Conservation (phyloP, 1,140 invertebrate species). For the Neomicropteryx cornuta region DNA sequence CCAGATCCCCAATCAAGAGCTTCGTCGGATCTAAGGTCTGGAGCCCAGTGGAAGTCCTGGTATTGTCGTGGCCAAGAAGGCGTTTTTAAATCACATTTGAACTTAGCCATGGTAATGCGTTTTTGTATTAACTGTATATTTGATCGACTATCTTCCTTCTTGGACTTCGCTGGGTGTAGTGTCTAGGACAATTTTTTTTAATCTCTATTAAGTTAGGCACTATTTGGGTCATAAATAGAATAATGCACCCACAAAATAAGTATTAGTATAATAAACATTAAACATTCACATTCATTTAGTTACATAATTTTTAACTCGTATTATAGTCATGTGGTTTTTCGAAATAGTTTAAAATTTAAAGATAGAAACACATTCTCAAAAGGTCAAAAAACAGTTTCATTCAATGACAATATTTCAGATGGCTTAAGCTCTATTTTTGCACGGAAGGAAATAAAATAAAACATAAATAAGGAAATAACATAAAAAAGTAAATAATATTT, state of each 20-base stretch:
- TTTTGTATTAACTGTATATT: no score
- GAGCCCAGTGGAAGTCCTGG: constrained; percentile 33
- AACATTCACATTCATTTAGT: background rate
- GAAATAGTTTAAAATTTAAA: no score
- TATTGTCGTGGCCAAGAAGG: constrained; percentile 27
- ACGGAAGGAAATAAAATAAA: no score
- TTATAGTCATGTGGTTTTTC: no score
- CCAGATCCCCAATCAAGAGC: constrained; percentile 31
- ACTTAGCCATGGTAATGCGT: constrained; percentile 21
- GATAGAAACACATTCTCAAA: no score
- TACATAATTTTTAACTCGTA: no score
- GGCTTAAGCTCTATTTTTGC: no score
- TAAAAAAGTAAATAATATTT: no score
- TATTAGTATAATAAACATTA: constrained; percentile 1
- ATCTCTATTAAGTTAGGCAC: constrained; percentile 18
- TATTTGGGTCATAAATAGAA: background rate
- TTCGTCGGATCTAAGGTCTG: constrained; percentile 22
- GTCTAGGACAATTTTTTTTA: constrained; percentile 21
- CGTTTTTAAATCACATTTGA: constrained; percentile 22
- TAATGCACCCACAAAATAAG: constrained; percentile 2
- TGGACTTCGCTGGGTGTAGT: constrained; percentile 15
- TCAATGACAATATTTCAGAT: no score
- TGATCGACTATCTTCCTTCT: no score
- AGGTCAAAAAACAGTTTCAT: no score
- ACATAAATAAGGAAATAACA: no score